Evolutionary conservation across 53 echinoderm and acorn worm genomes (phyloP).

Genomic region (Crossaster papposus): DNA sequence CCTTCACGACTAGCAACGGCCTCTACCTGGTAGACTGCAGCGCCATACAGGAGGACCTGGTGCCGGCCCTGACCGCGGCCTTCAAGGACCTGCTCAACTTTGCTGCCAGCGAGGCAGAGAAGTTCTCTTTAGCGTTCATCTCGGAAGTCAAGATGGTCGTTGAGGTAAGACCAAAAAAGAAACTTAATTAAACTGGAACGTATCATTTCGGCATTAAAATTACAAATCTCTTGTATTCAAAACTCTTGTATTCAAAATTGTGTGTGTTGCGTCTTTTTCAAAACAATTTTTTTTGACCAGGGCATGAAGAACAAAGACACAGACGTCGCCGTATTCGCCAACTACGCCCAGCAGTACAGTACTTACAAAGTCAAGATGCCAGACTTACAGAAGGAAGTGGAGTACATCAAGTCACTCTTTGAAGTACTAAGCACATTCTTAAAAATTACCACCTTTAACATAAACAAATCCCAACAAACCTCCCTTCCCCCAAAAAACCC

Average conservation of each 20-base stretch:
- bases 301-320: constrained; percentile 94
- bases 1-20: constrained; percentile 77
- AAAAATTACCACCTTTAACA: too few relatives aligned
- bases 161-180: constrained; percentile 62
- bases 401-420: constrained; percentile 97
- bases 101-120: constrained; percentile 84
- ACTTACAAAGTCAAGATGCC: constrained; percentile 97
- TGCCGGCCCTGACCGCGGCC: constrained; percentile 83
- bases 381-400: constrained; percentile 90
- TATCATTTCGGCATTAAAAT: background rate
- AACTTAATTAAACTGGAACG: too few relatives aligned
- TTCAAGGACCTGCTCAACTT: constrained; percentile 92
- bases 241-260: too few relatives aligned
- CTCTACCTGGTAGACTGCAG: constrained; percentile 88
- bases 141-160: constrained; percentile 89
- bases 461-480: too few relatives aligned
- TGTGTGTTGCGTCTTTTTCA: background rate
- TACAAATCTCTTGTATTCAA: too few relatives aligned
- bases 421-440: constrained; percentile 66
- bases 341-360: constrained; percentile 97
- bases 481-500: too few relatives aligned
- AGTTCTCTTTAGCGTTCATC: constrained; percentile 84
- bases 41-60: constrained; percentile 84
- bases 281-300: constrained; percentile 41
- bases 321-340: constrained; percentile 80